phyloP scores from a whole-genome alignment of 1,140 invertebrate species.

The Lutraria rhynchaena region DNA sequence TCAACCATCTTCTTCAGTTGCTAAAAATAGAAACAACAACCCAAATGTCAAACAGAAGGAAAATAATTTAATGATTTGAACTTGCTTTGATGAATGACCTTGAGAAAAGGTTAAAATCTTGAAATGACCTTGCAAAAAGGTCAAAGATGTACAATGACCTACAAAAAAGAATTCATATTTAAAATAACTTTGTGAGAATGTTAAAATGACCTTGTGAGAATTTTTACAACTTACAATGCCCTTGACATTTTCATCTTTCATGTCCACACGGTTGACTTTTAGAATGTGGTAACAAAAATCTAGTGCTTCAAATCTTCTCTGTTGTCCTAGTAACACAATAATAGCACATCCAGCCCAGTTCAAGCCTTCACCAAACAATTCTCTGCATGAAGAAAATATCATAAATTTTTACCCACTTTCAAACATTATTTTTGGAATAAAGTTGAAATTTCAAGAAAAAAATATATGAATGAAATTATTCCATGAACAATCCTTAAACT shows the following conservation, averaged over 20 bases:
- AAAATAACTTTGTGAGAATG: no score
- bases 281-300: conserved; percentile 99
- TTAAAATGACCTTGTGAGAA: no score
- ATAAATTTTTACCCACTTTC: background rate
- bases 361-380: conserved; percentile 98
- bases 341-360: conserved; percentile 99
- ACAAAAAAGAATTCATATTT: no score
- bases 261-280: conserved; percentile 96
- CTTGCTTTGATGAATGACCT: background rate
- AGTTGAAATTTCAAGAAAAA: no score
- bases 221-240: conserved; percentile 97
- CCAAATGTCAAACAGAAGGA: no score
- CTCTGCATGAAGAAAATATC: conserved; percentile 84
- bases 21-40: conserved; percentile 84
- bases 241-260: conserved; percentile 96
- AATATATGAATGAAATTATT: no score
- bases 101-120: background rate
- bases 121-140: background rate
- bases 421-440: no score
- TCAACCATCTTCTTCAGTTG: conserved; percentile 98
- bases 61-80: no score
- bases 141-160: no score
- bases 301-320: conserved; percentile 96
- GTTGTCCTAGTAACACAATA: conserved; percentile 97
- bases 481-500: background rate